Percentiles rank a stretch among this genome's conserved stretches.
phyloP scores from a whole-genome alignment of 2,797 vertebrate species.

The Cichlasoma orientale region DNA sequence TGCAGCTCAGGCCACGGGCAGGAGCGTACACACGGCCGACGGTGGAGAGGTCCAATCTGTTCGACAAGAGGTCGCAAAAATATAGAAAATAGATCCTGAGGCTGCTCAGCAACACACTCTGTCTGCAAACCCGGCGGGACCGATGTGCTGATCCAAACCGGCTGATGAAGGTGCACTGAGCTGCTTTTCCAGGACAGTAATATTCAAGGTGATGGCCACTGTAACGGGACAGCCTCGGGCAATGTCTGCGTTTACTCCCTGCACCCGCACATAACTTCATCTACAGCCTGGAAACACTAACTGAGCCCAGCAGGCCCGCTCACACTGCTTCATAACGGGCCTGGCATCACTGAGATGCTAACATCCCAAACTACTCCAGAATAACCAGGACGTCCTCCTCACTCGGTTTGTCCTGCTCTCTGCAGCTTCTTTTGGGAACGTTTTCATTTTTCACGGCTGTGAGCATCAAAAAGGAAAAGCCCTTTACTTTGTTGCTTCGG shows the following conservation, averaged over 20 bases:
- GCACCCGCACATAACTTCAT: not conserved
- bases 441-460: not conserved
- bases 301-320: fast-evolving
- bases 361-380: not conserved
- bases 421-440: not conserved
- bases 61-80: not conserved
- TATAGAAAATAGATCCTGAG: not conserved
- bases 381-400: no score
- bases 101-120: not conserved
- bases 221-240: not conserved
- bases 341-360: not conserved
- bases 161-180: not conserved
- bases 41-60: not conserved
- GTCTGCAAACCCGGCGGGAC: not conserved
- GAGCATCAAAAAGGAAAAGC: not conserved
- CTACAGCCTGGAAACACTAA: not conserved
- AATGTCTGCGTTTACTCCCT: not conserved
- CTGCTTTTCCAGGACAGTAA: not conserved
- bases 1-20: slow-evolving; percentile 4
- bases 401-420: not conserved
- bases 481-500: no score
- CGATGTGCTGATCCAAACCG: no score
- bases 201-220: not conserved
- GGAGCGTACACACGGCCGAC: not conserved
- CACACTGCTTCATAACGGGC: not conserved